Percentiles rank a stretch among this genome's conserved stretches.
Evolutionary conservation across 2,797 vertebrate species (phyloP).

Genomic region (Chelon labrosus): DNA sequence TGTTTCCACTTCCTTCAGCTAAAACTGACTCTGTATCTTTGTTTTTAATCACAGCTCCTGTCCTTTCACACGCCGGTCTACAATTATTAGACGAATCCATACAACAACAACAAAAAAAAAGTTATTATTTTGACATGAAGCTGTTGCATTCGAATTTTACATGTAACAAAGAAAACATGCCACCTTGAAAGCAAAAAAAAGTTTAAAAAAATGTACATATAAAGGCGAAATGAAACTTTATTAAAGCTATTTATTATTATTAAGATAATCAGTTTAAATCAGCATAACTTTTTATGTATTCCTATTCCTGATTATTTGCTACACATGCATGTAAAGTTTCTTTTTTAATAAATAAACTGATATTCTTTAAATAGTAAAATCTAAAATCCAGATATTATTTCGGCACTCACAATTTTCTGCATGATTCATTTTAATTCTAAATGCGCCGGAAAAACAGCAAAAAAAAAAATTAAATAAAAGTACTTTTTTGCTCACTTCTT

Average conservation of each 20-base stretch:
- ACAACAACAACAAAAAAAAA: not conserved
- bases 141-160: not conserved
- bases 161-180: not conserved
- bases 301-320: slow-evolving; percentile 4
- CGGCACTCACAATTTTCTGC: not conserved
- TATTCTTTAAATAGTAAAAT: not conserved
- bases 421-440: slow-evolving; percentile 9
- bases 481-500: slow-evolving; percentile 16
- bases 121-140: not conserved
- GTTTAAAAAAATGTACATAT: not conserved
- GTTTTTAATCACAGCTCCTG: not conserved
- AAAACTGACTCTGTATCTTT: not conserved
- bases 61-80: not conserved
- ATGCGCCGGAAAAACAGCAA: not conserved
- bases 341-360: not conserved
- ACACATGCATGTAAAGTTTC: not conserved
- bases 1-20: too few relatives aligned
- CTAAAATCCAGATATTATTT: slow-evolving; percentile 8
- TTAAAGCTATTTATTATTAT: not conserved
- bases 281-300: not conserved
- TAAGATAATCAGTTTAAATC: not conserved
- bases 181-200: not conserved
- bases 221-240: not conserved
- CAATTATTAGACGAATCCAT: not conserved
- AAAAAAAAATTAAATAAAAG: slow-evolving; percentile 12